A percentile compares a stretch with the other conserved stretches of the same genome.
These are phyloP conservation scores for Hemibagrus guttatus DNA, from an alignment of 2,797 vertebrate genomes.

Conservation along the genomic window DNA sequence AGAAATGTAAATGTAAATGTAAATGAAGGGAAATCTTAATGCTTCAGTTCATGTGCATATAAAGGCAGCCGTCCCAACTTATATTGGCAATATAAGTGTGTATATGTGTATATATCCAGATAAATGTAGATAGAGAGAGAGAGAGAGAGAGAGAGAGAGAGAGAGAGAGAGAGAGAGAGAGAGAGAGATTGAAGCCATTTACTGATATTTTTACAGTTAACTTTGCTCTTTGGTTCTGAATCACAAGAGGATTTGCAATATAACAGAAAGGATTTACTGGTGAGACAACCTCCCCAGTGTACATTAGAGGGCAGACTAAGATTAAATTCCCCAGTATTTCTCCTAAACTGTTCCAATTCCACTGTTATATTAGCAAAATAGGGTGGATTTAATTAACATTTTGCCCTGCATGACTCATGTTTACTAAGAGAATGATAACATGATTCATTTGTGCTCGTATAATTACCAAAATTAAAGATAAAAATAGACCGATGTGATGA, in stretches of 20 bases:
- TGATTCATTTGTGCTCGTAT: not conserved
- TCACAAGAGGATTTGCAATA: not conserved
- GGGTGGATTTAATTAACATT: not conserved
- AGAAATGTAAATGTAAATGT: no score
- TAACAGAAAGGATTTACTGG: not conserved
- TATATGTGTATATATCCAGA: no score
- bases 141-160: no score
- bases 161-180: not conserved
- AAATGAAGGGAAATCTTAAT: no score
- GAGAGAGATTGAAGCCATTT: not conserved
- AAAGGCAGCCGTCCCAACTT: no score
- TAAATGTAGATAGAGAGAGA: no score
- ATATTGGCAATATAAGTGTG: no score
- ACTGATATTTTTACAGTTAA: not conserved
- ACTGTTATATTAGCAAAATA: not conserved
- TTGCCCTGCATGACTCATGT: not conserved
- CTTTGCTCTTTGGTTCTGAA: not conserved
- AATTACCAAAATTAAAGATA: not conserved
- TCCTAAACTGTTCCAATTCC: not conserved
- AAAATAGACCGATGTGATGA: not conserved
- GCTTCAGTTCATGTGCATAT: no score
- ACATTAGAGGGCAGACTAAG: slow-evolving; percentile 13
- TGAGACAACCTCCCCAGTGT: not conserved
- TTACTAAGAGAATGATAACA: not conserved
- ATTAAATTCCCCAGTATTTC: not conserved